phyloP scores from a whole-genome alignment of 2,888 invertebrate genomes.

The Drosophila bunnanda region DNA sequence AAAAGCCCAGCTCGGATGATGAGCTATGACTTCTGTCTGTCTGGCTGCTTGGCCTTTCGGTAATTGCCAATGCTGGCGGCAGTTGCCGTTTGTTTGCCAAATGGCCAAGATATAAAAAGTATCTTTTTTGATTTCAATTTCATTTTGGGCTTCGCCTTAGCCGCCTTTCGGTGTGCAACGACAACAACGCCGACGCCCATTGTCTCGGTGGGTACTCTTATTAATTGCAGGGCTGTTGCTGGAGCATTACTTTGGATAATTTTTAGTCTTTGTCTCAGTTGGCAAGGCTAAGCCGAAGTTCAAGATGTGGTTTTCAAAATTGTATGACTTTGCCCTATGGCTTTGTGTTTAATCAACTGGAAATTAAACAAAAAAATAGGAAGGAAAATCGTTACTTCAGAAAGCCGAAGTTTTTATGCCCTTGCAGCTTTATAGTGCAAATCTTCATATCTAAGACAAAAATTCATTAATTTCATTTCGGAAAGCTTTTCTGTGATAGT shows the following conservation, averaged over 20 bases:
- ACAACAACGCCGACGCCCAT: conserved; percentile 53
- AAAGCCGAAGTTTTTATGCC: too few relatives aligned
- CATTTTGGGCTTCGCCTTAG: conserved; percentile 52
- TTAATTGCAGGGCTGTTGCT: conserved; percentile 50
- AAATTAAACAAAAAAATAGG: too few relatives aligned
- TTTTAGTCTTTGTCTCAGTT: conserved; percentile 35
- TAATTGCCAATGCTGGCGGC: conserved; percentile 65
- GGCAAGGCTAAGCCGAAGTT: conserved; percentile 61
- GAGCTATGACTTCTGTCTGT: conserved; percentile 70
- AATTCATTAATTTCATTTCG: too few relatives aligned
- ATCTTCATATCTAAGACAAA: too few relatives aligned
- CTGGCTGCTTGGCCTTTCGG: conserved; percentile 62
- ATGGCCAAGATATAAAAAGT: conserved; percentile 50
- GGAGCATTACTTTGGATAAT: conserved; percentile 40
- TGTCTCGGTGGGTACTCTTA: conserved; percentile 56
- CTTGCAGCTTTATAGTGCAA: too few relatives aligned
- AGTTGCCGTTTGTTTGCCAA: conserved; percentile 56
- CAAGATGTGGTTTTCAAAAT: conserved; percentile 35
- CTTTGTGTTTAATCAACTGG: conserved; percentile 36
- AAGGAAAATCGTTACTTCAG: too few relatives aligned
- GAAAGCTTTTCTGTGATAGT: too few relatives aligned
- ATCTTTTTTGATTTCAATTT: conserved; percentile 47
- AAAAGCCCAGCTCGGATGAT: conserved; percentile 62
- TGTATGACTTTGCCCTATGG: conserved; percentile 35
- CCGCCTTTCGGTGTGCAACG: conserved; percentile 32